Base-by-base conservation (phyloP, 2,797 vertebrate species). In the Scyliorhinus canicula region DNA sequence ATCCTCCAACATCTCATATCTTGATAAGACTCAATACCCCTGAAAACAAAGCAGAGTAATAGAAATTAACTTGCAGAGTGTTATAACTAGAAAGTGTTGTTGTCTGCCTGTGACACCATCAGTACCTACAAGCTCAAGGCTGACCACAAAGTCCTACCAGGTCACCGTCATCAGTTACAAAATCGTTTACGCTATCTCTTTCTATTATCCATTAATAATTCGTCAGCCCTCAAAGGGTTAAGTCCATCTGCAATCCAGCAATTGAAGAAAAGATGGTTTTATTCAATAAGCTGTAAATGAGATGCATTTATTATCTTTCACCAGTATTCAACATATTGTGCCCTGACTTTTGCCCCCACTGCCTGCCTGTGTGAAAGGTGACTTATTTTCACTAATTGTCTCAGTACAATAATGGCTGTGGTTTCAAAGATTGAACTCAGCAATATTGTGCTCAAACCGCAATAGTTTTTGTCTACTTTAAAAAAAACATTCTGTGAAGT, bases 401-500 rank as follows among this genome's bases (percentile, higher is more conserved):
- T 65, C 57, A 24, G 60, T 12, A 60, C 40, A 44, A 65, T 35
- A 57, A 57, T 52, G 50, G 47, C 84, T 86, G 88, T 24, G 88
- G 88, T 91, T 91, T 91, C n/a, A 65, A 65, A 91, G n/a, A 12
- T 40, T 65, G 60, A 9, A 91, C 88, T 91, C 57, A 91, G 57
- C 88, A 91, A 65, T 21, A 60, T 44, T 91, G n/a, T 24, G 44
- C 44, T 63, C 57, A 91, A 65, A 65, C 44, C 35, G 9, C 88
- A 91, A 44, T 65, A 44, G n/a, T 44, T 63, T 91, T 65, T 44
- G 57, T 44, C 21, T 65, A 12, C 24, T 44, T 60, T n/a, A 57
- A 35, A 31, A 60, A 88, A 82, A 44, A 82, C 40, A 47, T 21
- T 63, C 6, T 26, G 88, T 40, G n/a, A 40, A n/a, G 21, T 91